These are phyloP conservation scores for Orycteropus afer DNA, from an alignment of 2,113 vertebrate species.

Conservation along the genomic window DNA sequence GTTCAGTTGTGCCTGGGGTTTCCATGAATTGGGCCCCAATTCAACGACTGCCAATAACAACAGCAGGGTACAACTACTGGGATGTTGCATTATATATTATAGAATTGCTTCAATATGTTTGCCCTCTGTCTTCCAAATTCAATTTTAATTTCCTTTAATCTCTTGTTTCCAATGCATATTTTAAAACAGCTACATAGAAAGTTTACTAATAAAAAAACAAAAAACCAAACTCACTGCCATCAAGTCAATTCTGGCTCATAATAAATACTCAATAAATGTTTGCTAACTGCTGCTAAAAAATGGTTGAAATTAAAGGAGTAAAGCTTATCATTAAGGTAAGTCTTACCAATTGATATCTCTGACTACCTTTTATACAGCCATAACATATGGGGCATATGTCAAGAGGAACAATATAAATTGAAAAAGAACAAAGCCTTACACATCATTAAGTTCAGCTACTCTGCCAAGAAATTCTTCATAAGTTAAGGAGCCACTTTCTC, in stretches of 20 bases:
- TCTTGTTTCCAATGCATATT: constrained; percentile 10
- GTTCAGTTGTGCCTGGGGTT: background rate
- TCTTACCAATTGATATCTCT: background rate
- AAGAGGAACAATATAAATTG: constrained; percentile 31
- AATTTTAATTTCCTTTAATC: constrained; percentile 26
- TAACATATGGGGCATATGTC: background rate
- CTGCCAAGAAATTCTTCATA: constrained; percentile 99
- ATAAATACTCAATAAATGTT: background rate
- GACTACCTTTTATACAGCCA: constrained; percentile 3
- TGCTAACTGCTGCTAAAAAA: constrained; percentile 37
- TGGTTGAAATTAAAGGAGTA: background rate
- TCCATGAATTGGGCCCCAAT: too few species aligned
- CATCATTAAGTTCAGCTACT: constrained; percentile 97
- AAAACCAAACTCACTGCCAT: too few species aligned
- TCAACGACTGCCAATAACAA: background rate
- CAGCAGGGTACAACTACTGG: background rate
- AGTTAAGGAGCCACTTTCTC: constrained; percentile 95
- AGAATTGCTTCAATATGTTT: background rate
- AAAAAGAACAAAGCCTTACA: constrained; percentile 89
- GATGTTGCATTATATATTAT: background rate
- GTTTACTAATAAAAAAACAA: too few species aligned
- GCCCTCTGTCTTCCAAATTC: background rate
- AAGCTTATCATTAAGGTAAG: background rate
- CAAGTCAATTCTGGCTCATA: too few species aligned
- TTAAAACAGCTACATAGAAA: constrained; percentile 7